Evolutionary conservation across 2,888 invertebrate genomes (phyloP), one percentile per base, ranked within the genome.

Genomic region (Mycalesis mineus): DNA sequence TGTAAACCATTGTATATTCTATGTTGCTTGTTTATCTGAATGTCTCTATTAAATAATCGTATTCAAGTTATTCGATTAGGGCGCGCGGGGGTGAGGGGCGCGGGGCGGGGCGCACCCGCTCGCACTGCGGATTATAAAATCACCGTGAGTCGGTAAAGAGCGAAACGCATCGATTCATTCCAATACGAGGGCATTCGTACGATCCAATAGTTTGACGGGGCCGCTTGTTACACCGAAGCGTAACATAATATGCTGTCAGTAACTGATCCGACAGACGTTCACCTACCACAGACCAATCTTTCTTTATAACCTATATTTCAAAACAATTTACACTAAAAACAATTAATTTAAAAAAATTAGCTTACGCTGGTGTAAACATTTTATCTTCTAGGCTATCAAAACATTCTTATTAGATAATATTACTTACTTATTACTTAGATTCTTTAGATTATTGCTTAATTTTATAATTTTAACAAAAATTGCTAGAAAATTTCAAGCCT

Each of bases 21-120:
- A 14, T 28, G 31, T 42, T 49, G 60, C 51, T 57, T 57, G 56
- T 57, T 44, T 56, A 52, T 60, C 40, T 54, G 55, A 41, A 40
- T 15, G 15, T 51, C 56, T 57, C 55, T 51, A 55, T 63, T 40
- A 52, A 92, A 91, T 91, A 92, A 92, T 92, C 90, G 80, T 90
- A 58, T 63, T 63, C 55, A 58, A 58, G 58, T 56, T 37, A 63
- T 62, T 61, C 49, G 56, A 56, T 65, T 65, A 60, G 54, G 45
- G 52, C 42, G 60, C 39, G 57, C 53, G 58, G 62, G 47, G 57
- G 54, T 58, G 56, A 44, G 57, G 56, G 56, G 51, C 55, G 53
- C 51, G 82, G 29, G 44, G 56, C 59, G 47, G 48, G 22, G 22
- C 56, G 82, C 75, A 76, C 75, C 84, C 82, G 65, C 56, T 69